Conservation (phyloP, 2,797 vertebrate genomes). For the Psittacula derbiana region DNA sequence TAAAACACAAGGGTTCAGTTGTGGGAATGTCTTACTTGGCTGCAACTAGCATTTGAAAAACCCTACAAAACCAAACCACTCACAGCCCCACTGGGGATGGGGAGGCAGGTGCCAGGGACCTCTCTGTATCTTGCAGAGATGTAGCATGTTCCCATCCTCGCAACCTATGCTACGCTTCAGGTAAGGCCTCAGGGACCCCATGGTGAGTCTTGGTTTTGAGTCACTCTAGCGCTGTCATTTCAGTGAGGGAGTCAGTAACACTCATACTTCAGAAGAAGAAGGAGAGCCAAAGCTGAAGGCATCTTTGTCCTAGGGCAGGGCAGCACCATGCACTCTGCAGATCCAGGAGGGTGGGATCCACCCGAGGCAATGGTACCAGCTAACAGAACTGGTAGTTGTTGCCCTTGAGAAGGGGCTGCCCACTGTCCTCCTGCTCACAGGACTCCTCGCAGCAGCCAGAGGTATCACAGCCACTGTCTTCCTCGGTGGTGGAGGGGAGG, state of each 20-base stretch:
- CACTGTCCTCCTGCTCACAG: constrained; percentile 83
- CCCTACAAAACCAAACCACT: background rate
- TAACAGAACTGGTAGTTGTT: constrained; percentile 98
- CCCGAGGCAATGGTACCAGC: background rate
- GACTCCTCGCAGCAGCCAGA: constrained; percentile 81
- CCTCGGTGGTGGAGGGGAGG: constrained; percentile 70
- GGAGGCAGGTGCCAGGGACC: background rate
- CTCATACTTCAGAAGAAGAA: background rate
- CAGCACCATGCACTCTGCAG: background rate
- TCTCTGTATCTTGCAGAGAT: background rate
- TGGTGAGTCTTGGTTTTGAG: background rate
- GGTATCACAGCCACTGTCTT: constrained; percentile 80
- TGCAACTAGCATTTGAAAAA: background rate
- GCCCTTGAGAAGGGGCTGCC: constrained; percentile 88
- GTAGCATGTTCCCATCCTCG: background rate
- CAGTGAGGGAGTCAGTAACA: background rate
- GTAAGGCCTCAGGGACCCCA: background rate
- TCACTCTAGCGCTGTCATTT: background rate
- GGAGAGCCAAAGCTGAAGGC: constrained; percentile 21
- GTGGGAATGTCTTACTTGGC: background rate
- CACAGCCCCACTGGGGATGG: background rate
- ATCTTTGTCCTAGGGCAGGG: background rate
- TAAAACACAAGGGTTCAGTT: background rate
- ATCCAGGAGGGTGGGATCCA: background rate
- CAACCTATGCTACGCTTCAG: background rate